phyloP scores from a whole-genome alignment of 2,113 vertebrate genomes.

The Salminus brasiliensis region DNA sequence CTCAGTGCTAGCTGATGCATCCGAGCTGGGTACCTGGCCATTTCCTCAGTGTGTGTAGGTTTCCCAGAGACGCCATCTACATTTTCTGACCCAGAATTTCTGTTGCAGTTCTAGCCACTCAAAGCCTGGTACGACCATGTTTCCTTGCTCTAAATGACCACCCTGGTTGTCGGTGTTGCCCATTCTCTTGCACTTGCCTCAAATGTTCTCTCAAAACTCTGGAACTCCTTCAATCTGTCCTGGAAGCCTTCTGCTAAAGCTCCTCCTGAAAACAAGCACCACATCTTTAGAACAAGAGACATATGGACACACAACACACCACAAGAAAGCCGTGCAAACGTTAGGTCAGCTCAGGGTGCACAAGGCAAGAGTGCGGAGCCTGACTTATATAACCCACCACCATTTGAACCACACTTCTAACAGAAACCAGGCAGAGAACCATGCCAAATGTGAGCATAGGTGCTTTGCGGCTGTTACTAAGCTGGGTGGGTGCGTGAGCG shows the following conservation, averaged over 20 bases:
- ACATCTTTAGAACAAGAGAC: not conserved
- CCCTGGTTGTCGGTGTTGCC: not conserved
- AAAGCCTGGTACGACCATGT: not conserved
- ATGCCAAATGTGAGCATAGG: not conserved
- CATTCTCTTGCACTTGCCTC: slow-evolving; percentile 79
- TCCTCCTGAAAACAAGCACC: slow-evolving; percentile 77
- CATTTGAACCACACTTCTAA: not conserved
- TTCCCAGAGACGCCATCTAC: too few relatives aligned
- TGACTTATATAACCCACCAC: not conserved
- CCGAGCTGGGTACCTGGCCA: too few relatives aligned
- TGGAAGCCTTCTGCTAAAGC: slow-evolving; percentile 95
- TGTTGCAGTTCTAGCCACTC: not conserved
- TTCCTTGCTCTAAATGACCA: not conserved
- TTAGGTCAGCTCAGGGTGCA: not conserved
- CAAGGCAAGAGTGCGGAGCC: not conserved
- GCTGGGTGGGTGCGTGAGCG: not conserved
- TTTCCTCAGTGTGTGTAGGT: too few relatives aligned
- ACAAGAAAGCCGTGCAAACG: not conserved
- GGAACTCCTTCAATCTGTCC: slow-evolving; percentile 92
- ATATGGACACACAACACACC: not conserved
- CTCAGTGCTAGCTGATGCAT: too few relatives aligned
- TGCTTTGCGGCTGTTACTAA: not conserved
- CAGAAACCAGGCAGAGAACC: not conserved
- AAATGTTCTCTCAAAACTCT: slow-evolving; percentile 94
- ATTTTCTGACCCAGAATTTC: too few relatives aligned